Evolutionary conservation across 2,797 vertebrate species (phyloP).

Genomic region (Staurois parvus): DNA sequence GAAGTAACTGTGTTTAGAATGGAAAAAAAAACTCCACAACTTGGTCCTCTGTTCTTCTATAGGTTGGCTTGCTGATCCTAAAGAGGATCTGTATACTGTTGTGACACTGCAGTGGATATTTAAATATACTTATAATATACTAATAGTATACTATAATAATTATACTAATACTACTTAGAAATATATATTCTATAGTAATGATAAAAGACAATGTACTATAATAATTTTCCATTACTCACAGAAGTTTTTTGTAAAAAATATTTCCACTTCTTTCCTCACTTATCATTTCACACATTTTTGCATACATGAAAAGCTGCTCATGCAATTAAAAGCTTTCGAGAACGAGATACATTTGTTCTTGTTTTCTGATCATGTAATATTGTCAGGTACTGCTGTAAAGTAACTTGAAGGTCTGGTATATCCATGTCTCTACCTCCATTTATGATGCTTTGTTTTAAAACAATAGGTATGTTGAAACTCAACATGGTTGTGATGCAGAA

Average conservation of each 20-base stretch:
- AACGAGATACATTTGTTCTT: conserved; percentile 3
- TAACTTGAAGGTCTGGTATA: neutral
- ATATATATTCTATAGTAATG: no score
- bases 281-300: neutral
- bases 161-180: no score
- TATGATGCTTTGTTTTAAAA: conserved; percentile 55
- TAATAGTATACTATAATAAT: no score
- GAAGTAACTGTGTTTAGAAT: neutral
- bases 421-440: neutral
- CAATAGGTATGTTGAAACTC: conserved; percentile 66
- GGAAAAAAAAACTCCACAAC: neutral
- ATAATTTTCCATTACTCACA: no score
- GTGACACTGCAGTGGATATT: no score
- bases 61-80: no score
- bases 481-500: conserved; percentile 12
- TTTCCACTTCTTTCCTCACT: neutral
- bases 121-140: no score
- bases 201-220: no score
- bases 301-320: conserved; percentile 14
- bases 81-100: no score
- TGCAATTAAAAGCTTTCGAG: neutral
- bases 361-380: neutral
- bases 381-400: neutral
- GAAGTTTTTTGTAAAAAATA: neutral
- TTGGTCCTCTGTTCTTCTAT: neutral